These are phyloP conservation scores for Diplosoma virens DNA, from an alignment of 23 tunicate species.

Conservation along the genomic window DNA sequence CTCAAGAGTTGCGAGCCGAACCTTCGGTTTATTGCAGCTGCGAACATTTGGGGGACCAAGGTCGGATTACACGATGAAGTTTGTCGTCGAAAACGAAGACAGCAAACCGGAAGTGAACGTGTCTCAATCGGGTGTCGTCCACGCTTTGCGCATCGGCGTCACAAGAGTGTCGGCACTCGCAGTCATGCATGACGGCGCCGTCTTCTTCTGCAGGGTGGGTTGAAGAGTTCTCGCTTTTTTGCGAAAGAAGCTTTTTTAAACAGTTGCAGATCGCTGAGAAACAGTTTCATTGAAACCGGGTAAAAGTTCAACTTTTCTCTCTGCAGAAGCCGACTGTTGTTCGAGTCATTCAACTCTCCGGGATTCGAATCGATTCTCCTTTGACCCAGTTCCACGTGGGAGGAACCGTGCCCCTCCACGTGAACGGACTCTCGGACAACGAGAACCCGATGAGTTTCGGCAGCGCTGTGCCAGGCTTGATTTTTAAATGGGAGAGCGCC, in stretches of 20 bases:
- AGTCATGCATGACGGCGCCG: conserved; percentile 51
- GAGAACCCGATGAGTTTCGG: conserved; percentile 64
- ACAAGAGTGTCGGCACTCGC: conserved; percentile 35
- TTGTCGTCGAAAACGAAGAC: neutral
- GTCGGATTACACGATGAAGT: conserved; percentile 51
- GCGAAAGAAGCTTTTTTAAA: no score
- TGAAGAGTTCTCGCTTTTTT: no score
- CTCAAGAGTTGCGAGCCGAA: neutral
- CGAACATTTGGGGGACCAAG: conserved; percentile 48
- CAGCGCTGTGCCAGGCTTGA: conserved; percentile 64
- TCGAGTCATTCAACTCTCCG: conserved; percentile 54
- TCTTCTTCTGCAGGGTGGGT: conserved; percentile 57
- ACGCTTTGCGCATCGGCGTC: conserved; percentile 24
- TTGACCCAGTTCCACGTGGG: conserved; percentile 66
- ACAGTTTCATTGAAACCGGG: no score
- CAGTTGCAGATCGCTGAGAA: no score
- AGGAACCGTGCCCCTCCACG: conserved; percentile 67
- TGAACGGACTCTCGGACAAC: conserved; percentile 43
- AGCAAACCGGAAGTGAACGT: conserved; percentile 7
- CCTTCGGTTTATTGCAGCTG: no score
- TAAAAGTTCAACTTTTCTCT: no score
- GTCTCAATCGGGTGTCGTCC: conserved; percentile 51
- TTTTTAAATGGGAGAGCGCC: conserved; percentile 63
- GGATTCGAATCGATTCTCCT: conserved; percentile 65
- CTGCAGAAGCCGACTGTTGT: conserved; percentile 42